Evolutionary conservation across 1,140 invertebrate genomes (phyloP).

Genomic region (Mesaphorura yosii): DNA sequence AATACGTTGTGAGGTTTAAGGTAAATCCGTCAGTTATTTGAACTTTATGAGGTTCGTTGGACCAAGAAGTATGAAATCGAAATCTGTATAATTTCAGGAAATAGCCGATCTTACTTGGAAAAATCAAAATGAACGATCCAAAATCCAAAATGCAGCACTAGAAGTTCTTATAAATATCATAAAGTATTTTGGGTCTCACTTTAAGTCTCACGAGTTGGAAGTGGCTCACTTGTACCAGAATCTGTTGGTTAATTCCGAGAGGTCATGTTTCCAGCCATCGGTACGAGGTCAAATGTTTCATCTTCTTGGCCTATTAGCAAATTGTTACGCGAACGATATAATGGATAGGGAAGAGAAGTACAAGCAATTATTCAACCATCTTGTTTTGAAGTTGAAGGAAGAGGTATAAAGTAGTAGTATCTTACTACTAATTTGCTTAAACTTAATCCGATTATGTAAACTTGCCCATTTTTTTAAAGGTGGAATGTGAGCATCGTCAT

Average conservation of each 20-base stretch:
- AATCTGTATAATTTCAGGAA: constrained; percentile 8
- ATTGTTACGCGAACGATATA: neutral
- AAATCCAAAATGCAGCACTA: constrained; percentile 17
- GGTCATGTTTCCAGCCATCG: constrained; percentile 19
- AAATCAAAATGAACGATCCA: constrained; percentile 15
- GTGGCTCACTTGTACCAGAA: constrained; percentile 14
- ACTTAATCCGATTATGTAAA: neutral
- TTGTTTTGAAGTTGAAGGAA: constrained; percentile 5
- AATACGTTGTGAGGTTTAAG: constrained; percentile 15
- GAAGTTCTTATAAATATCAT: constrained; percentile 15
- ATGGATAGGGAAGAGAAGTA: neutral
- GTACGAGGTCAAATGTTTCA: constrained; percentile 29
- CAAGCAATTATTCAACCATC: constrained; percentile 13
- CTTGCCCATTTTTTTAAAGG: constrained; percentile 9
- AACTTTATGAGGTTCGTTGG: neutral
- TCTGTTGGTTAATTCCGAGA: constrained; percentile 12
- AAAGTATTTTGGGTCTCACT: constrained; percentile 5
- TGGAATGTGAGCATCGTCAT: constrained; percentile 15
- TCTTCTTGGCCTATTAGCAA: constrained; percentile 15
- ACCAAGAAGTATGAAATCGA: neutral
- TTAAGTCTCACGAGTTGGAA: constrained; percentile 7
- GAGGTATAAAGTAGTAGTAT: neutral
- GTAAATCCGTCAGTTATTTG: constrained; percentile 4
- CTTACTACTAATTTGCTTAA: neutral
- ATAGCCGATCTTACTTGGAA: constrained; percentile 10